These are phyloP conservation scores for Atrichornis clamosus DNA, from an alignment of 2,113 vertebrate genomes.

Conservation along the genomic window DNA sequence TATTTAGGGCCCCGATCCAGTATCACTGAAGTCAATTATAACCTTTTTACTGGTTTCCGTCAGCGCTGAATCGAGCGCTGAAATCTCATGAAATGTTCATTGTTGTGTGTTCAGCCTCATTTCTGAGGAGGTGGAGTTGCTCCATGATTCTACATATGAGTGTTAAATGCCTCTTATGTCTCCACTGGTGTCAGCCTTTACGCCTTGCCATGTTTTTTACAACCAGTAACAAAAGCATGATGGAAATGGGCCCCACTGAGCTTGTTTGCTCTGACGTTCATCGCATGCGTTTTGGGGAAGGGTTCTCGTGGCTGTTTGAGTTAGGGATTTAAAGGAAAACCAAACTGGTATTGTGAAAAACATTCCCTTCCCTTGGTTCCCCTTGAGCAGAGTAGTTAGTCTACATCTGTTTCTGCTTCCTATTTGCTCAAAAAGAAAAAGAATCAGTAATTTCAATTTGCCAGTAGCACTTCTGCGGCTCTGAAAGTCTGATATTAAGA, in stretches of 20 bases:
- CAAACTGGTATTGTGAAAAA: not conserved
- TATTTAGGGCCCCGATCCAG: not conserved
- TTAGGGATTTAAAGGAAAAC: not conserved
- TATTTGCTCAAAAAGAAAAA: not conserved
- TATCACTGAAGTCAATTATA: not conserved
- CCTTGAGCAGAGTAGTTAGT: not conserved
- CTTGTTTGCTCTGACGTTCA: not conserved
- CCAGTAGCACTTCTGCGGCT: not conserved
- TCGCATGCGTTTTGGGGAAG: not conserved
- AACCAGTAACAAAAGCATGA: not conserved
- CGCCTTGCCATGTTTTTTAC: conserved; percentile 2
- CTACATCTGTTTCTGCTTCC: not conserved
- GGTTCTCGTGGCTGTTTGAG: not conserved
- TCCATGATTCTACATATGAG: not conserved
- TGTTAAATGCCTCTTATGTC: not conserved
- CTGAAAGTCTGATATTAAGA: not conserved
- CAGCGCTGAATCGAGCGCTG: not conserved
- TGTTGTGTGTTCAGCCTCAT: not conserved
- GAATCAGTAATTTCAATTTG: not conserved
- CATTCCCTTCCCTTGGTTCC: not conserved
- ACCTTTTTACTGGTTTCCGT: not conserved
- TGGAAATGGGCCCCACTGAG: not conserved
- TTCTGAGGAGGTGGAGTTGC: not conserved
- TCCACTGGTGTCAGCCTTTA: not conserved
- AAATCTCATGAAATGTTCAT: not conserved